Percentiles rank a stretch among this genome's conserved stretches.
Conservation (phyloP, 2,113 vertebrate genomes). For the Serilophus lunatus region DNA sequence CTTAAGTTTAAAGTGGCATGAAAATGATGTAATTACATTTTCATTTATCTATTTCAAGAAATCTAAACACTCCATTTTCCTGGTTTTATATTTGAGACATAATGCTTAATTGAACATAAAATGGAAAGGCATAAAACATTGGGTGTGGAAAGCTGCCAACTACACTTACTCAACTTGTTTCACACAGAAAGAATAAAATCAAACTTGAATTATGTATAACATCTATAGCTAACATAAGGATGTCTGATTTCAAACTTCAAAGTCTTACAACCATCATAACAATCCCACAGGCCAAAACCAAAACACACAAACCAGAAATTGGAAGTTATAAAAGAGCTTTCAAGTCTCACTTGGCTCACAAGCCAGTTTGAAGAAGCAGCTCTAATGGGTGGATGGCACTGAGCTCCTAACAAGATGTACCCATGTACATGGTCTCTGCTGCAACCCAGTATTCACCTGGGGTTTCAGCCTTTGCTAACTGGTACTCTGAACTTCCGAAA, state of each 20-base stretch:
- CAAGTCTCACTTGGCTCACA: slow-evolving; percentile 22
- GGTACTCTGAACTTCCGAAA: slow-evolving; percentile 10
- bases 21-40: slow-evolving; percentile 58
- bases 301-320: not conserved
- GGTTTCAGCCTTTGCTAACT: not conserved
- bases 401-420: not conserved
- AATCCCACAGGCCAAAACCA: not conserved
- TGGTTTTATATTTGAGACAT: not conserved
- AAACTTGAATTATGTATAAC: not conserved
- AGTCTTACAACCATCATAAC: not conserved
- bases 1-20: slow-evolving; percentile 47
- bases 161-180: not conserved
- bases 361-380: not conserved
- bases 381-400: not conserved
- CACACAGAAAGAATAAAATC: not conserved
- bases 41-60: slow-evolving; percentile 43
- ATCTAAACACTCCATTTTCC: slow-evolving; percentile 6
- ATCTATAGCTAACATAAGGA: not conserved
- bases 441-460: not conserved
- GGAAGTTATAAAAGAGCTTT: not conserved
- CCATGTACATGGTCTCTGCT: not conserved
- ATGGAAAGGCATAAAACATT: not conserved
- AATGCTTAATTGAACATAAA: not conserved
- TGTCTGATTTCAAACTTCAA: not conserved
- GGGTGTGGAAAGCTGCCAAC: not conserved